phyloP scores from a whole-genome alignment of 2,888 invertebrate genomes.

The Tipula lateralis region DNA sequence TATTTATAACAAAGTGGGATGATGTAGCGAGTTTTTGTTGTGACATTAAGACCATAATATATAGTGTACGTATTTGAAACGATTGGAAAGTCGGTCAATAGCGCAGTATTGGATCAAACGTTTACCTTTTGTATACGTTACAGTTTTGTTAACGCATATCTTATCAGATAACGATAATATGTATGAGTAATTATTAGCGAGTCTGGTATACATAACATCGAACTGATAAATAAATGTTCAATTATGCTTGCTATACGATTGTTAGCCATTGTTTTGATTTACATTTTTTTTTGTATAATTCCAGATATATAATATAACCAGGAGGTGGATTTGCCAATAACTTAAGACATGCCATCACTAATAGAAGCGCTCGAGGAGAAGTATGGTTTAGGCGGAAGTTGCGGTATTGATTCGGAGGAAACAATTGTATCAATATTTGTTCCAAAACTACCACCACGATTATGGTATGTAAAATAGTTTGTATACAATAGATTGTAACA shows the following conservation, averaged over 20 bases:
- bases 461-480: slow-evolving; percentile 37
- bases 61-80: neutral
- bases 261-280: no score
- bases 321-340: slow-evolving; percentile 34
- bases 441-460: slow-evolving; percentile 72
- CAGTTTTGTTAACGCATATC: neutral
- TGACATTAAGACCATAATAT: neutral
- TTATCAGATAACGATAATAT: neutral
- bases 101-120: neutral
- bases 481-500: no score
- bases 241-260: no score
- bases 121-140: no score
- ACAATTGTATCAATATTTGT: slow-evolving; percentile 75
- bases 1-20: neutral
- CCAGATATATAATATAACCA: neutral
- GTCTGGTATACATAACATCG: no score
- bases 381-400: slow-evolving; percentile 59
- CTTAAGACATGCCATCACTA: slow-evolving; percentile 71
- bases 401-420: slow-evolving; percentile 50
- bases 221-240: no score
- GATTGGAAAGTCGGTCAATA: neutral
- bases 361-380: slow-evolving; percentile 85
- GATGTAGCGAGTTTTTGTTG: neutral
- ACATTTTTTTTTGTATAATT: neutral
- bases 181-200: no score